These are phyloP conservation scores for Heliconius himera DNA, from an alignment of 1,140 invertebrate species.

Conservation along the genomic window DNA sequence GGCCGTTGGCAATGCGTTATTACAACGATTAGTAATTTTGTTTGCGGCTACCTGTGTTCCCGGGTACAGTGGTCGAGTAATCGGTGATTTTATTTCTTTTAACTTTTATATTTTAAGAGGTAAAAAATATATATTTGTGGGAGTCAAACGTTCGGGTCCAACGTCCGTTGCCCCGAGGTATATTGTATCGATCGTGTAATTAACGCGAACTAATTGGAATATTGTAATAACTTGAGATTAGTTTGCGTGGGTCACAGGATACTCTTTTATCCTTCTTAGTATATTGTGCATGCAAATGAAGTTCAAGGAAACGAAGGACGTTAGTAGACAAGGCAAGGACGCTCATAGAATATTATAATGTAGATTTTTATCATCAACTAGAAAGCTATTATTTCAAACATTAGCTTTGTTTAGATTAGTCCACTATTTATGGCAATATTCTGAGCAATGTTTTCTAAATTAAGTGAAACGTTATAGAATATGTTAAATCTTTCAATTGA, in stretches of 20 bases:
- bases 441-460: background rate
- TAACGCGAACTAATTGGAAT: constrained; percentile 30
- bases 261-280: constrained; percentile 22
- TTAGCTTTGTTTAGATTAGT: constrained; percentile 4
- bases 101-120: background rate
- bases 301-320: constrained; percentile 36
- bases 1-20: constrained; percentile 55
- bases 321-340: constrained; percentile 21
- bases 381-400: constrained; percentile 15
- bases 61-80: constrained; percentile 39
- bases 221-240: constrained; percentile 27
- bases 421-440: background rate
- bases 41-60: constrained; percentile 70
- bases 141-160: background rate
- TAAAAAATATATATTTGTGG: background rate
- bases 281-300: constrained; percentile 33
- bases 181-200: constrained; percentile 17
- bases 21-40: constrained; percentile 68
- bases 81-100: background rate
- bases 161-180: background rate
- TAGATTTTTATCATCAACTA: constrained; percentile 19
- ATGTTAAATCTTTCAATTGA: background rate
- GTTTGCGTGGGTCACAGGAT: constrained; percentile 17
- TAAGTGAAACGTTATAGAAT: background rate
- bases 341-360: constrained; percentile 31